phyloP scores from a whole-genome alignment of 2,797 vertebrate species.

The Peromyscus aztecus region DNA sequence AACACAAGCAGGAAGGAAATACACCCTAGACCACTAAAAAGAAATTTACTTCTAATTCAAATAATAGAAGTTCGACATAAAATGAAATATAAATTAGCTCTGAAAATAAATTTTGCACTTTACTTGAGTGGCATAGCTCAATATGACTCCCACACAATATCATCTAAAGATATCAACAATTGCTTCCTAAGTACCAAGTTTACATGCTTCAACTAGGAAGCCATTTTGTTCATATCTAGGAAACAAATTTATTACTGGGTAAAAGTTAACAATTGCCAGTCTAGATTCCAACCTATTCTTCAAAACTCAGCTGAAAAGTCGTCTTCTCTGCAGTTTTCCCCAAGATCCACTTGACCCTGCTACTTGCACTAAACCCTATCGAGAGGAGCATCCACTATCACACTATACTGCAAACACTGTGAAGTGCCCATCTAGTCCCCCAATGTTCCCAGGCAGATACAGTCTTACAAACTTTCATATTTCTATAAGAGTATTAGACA shows the following conservation, averaged over 20 bases:
- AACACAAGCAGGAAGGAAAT: background rate
- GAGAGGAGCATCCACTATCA: background rate
- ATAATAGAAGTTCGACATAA: constrained; percentile 5
- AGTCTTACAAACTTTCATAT: constrained; percentile 20
- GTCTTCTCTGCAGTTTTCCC: background rate
- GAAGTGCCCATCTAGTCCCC: background rate
- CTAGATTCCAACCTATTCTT: constrained; percentile 1
- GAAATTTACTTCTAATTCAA: constrained; percentile 22
- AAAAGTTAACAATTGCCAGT: background rate
- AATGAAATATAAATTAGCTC: constrained; percentile 50
- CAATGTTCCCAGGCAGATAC: background rate
- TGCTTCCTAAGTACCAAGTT: constrained; percentile 8
- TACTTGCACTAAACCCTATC: background rate
- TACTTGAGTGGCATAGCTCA: constrained; percentile 11
- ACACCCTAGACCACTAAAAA: background rate
- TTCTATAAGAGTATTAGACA: constrained; percentile 4
- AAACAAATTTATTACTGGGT: constrained; percentile 36
- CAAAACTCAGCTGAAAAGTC: background rate
- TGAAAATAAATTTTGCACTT: background rate
- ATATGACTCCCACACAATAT: constrained; percentile 7
- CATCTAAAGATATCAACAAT: background rate
- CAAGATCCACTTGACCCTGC: background rate
- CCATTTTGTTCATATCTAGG: background rate
- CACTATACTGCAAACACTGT: background rate
- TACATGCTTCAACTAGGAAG: constrained; percentile 18